Evolutionary conservation across 2,888 invertebrate genomes (phyloP), one percentile per base, ranked within the genome.

Genomic region (Rhingia rostrata): DNA sequence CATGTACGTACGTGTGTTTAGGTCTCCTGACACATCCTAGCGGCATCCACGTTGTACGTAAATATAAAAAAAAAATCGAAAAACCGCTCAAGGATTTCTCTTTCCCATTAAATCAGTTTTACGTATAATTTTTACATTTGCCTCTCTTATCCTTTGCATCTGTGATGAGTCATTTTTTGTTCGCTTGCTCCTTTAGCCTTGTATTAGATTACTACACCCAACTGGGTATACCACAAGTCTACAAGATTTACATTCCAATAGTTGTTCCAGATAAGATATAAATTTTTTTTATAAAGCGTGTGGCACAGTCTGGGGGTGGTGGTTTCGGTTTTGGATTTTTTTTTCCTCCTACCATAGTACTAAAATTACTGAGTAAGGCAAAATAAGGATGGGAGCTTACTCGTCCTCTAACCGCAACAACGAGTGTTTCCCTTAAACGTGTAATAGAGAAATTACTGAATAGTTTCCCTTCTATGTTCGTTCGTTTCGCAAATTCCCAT

Each of bases 81-180:
- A 74, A 56, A 37, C 53, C 66, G 14, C 53, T 72, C 41, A 51
- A 35, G 58, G 37, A 66, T 45, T 37, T 45, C 33, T 35, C 35
- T 67, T 39, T 73, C 39, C 54, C 63, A 75, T 61, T 77, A 60
- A 66, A 77, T 61, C 77, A 49, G 72, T 41, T 72, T 72, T 66
- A 66, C 82, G 82, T 67, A 77, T 67, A 82, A 60, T 77, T 66
- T 72, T 82, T 61, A 77, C 60, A 82, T 72, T 67, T 12, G 12
- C 49, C 39, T 43, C 66, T 67, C 66, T 67, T 78, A 83, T 83
- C 78, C 56, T 72, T 1, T 61, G 73, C 49, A 73, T 83, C 75
- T 73, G 51, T 61, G 72, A 83, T 83, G 72, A 83, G 82, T 67
- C 67, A 77, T 66, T 1, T 47, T 32, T 10, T 49, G 9, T 49